phyloP scores from a whole-genome alignment of 1,140 invertebrate genomes.

The Oreohelix idahoensis region DNA sequence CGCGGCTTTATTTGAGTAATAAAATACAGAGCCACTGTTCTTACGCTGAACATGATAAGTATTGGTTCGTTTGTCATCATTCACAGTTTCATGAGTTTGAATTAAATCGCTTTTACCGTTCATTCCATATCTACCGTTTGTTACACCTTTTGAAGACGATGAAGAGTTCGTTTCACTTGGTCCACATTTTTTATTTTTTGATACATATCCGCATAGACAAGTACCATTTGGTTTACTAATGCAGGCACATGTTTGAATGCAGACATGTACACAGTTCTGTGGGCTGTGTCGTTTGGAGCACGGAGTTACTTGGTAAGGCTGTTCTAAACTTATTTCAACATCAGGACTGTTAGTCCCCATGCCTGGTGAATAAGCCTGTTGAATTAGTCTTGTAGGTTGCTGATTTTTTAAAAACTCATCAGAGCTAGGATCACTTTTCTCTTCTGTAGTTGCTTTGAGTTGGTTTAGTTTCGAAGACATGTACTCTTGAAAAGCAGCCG shows the following conservation, averaged over 20 bases:
- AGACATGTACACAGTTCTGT: not conserved
- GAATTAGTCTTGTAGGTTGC: not conserved
- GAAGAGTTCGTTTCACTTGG: not conserved
- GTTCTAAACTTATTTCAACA: not conserved
- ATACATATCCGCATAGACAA: not conserved
- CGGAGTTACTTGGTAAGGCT: not conserved
- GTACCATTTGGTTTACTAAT: slow-evolving; percentile 2
- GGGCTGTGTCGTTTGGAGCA: not conserved
- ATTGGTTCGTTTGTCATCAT: not conserved
- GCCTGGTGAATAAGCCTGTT: not conserved
- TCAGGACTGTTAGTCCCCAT: not conserved
- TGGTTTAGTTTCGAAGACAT: not conserved
- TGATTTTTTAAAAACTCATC: not conserved
- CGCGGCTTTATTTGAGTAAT: not conserved
- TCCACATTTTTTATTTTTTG: not conserved
- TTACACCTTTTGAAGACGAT: not conserved
- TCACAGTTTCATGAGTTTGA: not conserved
- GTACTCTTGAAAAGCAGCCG: not conserved
- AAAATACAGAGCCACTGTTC: not conserved
- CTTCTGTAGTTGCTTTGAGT: not conserved
- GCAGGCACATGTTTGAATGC: not conserved
- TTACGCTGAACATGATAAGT: not conserved
- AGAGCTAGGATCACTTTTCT: not conserved
- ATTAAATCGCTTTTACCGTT: not conserved
- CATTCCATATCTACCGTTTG: not conserved